phyloP scores from a whole-genome alignment of 2,888 invertebrate genomes.

The Steinernema carpocapsae region DNA sequence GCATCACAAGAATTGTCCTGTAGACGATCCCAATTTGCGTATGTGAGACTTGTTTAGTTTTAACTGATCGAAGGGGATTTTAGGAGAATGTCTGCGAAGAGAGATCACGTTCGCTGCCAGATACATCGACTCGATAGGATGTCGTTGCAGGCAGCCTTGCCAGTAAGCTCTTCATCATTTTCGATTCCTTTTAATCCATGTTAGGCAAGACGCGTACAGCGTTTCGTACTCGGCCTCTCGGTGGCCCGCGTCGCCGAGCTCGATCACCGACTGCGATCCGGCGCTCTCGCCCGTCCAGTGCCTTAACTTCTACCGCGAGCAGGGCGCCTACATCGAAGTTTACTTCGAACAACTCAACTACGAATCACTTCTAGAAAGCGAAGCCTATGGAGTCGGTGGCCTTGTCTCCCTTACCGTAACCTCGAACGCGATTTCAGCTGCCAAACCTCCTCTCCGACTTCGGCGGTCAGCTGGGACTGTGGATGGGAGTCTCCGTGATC shows the following conservation, averaged over 20 bases:
- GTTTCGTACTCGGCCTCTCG: slow-evolving; percentile 58
- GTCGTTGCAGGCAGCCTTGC: slow-evolving; percentile 65
- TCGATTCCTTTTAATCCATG: slow-evolving; percentile 31
- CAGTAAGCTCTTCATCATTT: slow-evolving; percentile 45
- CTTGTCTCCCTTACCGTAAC: not conserved
- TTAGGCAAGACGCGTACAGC: slow-evolving; percentile 62
- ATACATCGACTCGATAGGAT: slow-evolving; percentile 49
- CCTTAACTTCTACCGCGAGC: slow-evolving; percentile 56
- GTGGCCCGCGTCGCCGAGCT: slow-evolving; percentile 47
- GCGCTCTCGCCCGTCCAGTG: slow-evolving; percentile 58
- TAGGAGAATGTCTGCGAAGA: slow-evolving; percentile 61
- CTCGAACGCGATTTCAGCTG: slow-evolving; percentile 41
- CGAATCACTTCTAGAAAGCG: slow-evolving; percentile 61
- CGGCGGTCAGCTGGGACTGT: slow-evolving; percentile 64
- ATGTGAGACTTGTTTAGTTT: not conserved
- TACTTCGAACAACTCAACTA: slow-evolving; percentile 67
- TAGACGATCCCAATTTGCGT: slow-evolving; percentile 59
- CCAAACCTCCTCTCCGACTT: slow-evolving; percentile 65
- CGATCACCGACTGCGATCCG: slow-evolving; percentile 56
- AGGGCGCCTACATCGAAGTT: slow-evolving; percentile 62
- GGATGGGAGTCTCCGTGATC: slow-evolving; percentile 64
- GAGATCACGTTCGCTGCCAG: slow-evolving; percentile 55
- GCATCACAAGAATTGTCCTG: slow-evolving; percentile 59
- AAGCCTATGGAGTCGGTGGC: slow-evolving; percentile 60
- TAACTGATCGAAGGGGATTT: slow-evolving; percentile 15